Evolutionary conservation across 2,113 vertebrate species (phyloP), one percentile per base, ranked within the genome.

Genomic region (Blennius ocellaris): DNA sequence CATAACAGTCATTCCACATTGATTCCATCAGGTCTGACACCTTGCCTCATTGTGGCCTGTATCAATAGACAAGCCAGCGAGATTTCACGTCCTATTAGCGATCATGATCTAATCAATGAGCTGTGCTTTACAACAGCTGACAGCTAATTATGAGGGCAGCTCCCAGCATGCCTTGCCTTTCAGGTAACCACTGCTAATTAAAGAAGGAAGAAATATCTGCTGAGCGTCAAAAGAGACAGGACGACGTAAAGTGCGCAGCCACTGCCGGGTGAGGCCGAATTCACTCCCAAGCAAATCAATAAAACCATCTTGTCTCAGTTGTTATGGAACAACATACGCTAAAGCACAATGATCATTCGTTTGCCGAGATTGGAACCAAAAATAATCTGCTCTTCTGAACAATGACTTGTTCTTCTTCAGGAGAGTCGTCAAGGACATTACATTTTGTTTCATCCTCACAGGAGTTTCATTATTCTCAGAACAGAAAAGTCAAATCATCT

Each of bases 51-150:
- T 30, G 21, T 30, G 21, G 21, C 21, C 21, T 30, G 21, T 30
- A 4, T 87, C 71, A 87, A 82, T 78, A 53, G 56, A 78, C 59
- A 72, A 84, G 74, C 78, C 84, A 81, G 73, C 21, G 14, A 65
- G 82, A 89, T 84, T 88, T 90, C 87, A 91, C 75, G 54, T 92
- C 86, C 84, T 91, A 69, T 93, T 92, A 93, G 89, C 65, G 40
- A 92, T 93, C 87, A 89, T 81, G 87, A 77, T 84, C 84, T 85
- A 89, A 94, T 93, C 93, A 93, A 94, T 94, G 92, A 89, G 81
- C 90, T 87, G 76, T 84, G 85, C 80, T 56, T 87, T 87, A 83
- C 91, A 94, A 92, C 87, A 91, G 89, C 90, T 92, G 90, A 92
- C 89, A 86, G 89, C 87, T 92, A 92, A 94, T 93, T 92, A 92